Evolutionary conservation across 2,888 invertebrate genomes (phyloP).

Genomic region (Acleris emargana): DNA sequence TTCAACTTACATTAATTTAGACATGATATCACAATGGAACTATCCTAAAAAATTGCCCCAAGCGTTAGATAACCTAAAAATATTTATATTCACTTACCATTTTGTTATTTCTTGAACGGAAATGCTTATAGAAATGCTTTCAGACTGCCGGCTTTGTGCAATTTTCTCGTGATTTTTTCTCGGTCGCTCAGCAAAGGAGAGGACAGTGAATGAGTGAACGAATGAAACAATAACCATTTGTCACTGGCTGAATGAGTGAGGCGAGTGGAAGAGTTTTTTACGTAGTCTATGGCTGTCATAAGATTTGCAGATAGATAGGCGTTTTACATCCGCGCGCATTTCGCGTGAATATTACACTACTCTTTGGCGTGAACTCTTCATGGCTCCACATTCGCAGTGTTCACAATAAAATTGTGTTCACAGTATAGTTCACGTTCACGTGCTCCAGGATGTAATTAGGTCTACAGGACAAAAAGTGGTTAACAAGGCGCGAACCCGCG

Average conservation of each 20-base stretch:
- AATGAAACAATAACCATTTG: neutral
- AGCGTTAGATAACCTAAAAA: neutral
- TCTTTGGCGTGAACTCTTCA: no score
- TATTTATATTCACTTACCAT: slow-evolving; percentile 39
- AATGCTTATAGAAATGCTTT: slow-evolving; percentile 12
- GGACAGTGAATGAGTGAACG: neutral
- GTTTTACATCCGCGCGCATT: no score
- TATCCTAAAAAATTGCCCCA: neutral
- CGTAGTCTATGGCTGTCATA: no score
- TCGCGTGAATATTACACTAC: no score
- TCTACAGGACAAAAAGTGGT: no score
- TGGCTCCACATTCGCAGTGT: no score
- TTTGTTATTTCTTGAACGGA: slow-evolving; percentile 22
- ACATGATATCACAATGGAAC: slow-evolving; percentile 1
- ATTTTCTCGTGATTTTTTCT: slow-evolving; percentile 27
- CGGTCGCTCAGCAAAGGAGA: slow-evolving; percentile 7
- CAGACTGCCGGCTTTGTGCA: slow-evolving; percentile 29
- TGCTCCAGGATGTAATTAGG: no score
- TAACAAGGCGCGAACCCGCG: no score
- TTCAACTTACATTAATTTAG: slow-evolving; percentile 41
- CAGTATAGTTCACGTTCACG: no score
- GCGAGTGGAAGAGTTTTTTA: no score
- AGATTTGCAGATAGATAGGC: no score
- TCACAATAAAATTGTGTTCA: no score
- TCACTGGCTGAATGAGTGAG: slow-evolving; percentile 2